Evolutionary conservation across 2,113 vertebrate species (phyloP), one percentile per base, ranked within the genome.

Genomic region (Macrotus californicus): DNA sequence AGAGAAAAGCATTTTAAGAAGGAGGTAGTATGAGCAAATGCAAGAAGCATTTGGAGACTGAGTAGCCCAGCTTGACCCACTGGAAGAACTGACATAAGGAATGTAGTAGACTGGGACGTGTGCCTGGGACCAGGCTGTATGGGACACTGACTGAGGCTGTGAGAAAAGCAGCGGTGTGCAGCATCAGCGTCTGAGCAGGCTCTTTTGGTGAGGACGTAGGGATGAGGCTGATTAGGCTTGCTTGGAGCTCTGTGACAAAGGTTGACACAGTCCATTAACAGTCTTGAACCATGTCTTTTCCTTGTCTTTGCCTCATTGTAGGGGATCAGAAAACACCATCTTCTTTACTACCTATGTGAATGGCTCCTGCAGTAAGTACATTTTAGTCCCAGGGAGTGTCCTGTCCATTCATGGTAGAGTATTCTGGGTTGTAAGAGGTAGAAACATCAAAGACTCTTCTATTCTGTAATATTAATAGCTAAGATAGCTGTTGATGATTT

Each of bases 361-460:
- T 50, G 99, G 98, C 94, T 99, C 99, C 92, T 99, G 99, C 97
- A 98, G 99, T 99, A 98, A 99, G 99, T 99, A 96, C 96, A 75
- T 93, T 52, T 90, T 89, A 73, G 46, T 85, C 31, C 50, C 64
- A 85, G 81, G 94, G 79, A 64, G 5, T 56, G 39, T 67, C 56
- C 41, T 88, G 6, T 56, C 82, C 48, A 43, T 73, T 92, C 12
- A 1, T 69, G 50, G 64, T 90, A 95, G 90, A 90, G n/a, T 73
- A 64, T 93, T 89, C 52, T 90, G 59, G 43, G 15, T 79, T 82
- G 3, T 94, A 34, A 61, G 18, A 84, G 54, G 9, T 84, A 91
- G 79, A 96, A 96, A 76, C 36, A n/a, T 75, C 64, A 96, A 91
- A 87, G 66, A 36, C 19, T 24, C 66, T 80, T 79, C 39, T 43